These are phyloP conservation scores for Epizoanthus fatuus DNA, from an alignment of 92 coral and sea anemone species.

Conservation along the genomic window DNA sequence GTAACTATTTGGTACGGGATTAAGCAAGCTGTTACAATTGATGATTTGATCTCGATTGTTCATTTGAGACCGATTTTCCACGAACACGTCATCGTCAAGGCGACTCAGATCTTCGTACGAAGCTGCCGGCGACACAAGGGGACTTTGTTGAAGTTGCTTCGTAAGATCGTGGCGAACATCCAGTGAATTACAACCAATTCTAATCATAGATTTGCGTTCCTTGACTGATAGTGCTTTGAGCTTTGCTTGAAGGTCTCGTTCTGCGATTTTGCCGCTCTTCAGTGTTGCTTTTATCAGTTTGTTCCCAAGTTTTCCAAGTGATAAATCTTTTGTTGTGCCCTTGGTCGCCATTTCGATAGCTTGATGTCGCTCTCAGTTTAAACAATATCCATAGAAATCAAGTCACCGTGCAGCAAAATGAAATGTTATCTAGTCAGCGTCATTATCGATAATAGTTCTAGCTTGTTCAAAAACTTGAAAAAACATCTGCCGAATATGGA, in stretches of 20 bases:
- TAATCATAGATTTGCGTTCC: constrained; percentile 81
- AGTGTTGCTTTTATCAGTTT: constrained; percentile 69
- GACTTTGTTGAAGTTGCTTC: neutral
- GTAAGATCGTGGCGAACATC: constrained; percentile 74
- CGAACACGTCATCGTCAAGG: neutral
- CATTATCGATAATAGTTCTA: too few relatives aligned
- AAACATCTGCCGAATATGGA: too few relatives aligned
- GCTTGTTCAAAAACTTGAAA: too few relatives aligned
- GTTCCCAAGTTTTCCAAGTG: constrained; percentile 67
- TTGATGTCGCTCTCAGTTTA: neutral
- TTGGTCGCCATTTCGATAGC: constrained; percentile 54
- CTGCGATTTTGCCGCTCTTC: constrained; percentile 78
- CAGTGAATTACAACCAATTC: constrained; percentile 68
- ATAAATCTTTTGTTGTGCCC: constrained; percentile 63
- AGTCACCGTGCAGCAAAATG: too few relatives aligned
- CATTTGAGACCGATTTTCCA: neutral
- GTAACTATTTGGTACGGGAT: neutral
- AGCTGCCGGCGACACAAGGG: neutral
- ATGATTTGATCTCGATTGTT: neutral
- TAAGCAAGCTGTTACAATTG: neutral
- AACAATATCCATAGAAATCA: too few relatives aligned
- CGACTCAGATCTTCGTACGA: neutral
- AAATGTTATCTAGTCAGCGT: too few relatives aligned
- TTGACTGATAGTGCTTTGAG: constrained; percentile 69
- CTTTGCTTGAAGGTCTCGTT: constrained; percentile 81